Evolutionary conservation across 2,797 vertebrate species (phyloP), one percentile per base, ranked within the genome.

Genomic region (Intellagama lesueurii): DNA sequence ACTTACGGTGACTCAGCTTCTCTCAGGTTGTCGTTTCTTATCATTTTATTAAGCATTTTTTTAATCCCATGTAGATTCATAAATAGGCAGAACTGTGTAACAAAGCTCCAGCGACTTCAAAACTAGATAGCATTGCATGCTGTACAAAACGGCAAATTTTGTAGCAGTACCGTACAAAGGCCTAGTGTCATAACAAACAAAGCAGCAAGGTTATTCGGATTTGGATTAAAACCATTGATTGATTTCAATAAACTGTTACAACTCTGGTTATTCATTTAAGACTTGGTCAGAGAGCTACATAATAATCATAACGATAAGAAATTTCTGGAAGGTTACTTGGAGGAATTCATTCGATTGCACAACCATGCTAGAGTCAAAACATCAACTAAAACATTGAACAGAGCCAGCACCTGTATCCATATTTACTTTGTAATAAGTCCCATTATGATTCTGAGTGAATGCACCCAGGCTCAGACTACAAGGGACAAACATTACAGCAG

Each of bases 31-130:
- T 24, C 44, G 86, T n/a, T n/a, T 49, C 69, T 56, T 70, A 30
- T n/a, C 17, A 47, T 81, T 89, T 89, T 89, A 89, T 86, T 88
- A n/a, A 88, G 40, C 56, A 30, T 47, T 8, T 26, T 2, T 68
- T 68, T 26, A 76, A 11, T 69, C 60, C 70, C 30, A 44, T 12
- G n/a, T 5, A 68, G 32, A 69, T 82, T 86, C 79, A 60, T 44
- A 81, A 81, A 85, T 76, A 82, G n/a, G 68, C 70, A 86, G 70
- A 81, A 76, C 19, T 47, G 32, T 14, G 26, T n/a, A 56, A 56
- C 9, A 77, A 90, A 76, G n/a, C 19, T 56, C 70, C 70, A 81
- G 56, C 52, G 72, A 80, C 72, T 76, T 77, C 70, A 69, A 76
- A 82, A 77, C 60, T 70, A 28, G 30, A 35, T 28, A 70, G 30